phyloP scores from a whole-genome alignment of 2,113 vertebrate genomes.

The Ciconia boyciana region DNA sequence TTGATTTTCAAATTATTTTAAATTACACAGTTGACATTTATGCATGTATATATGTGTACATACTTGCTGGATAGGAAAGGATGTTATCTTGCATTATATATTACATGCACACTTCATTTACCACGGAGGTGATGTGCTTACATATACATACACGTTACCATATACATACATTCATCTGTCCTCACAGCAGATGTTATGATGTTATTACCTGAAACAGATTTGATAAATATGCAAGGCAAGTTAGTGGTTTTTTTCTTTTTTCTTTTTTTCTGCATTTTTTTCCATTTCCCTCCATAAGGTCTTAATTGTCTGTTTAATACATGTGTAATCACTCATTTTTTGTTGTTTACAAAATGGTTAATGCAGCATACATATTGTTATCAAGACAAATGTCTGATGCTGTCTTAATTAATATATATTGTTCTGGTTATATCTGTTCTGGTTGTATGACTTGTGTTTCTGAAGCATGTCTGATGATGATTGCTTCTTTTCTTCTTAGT shows the following conservation, averaged over 20 bases:
- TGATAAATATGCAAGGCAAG: neutral
- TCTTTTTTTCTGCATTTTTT: neutral
- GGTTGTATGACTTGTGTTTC: neutral
- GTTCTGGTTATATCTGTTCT: neutral
- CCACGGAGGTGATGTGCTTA: neutral
- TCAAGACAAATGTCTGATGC: neutral
- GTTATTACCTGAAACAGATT: neutral
- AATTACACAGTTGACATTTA: constrained; percentile 43
- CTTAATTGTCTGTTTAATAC: neutral
- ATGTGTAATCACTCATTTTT: neutral
- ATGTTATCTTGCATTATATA: neutral
- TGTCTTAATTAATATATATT: constrained; percentile 1
- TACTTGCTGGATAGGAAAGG: neutral
- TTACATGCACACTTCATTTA: neutral
- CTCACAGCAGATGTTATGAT: neutral
- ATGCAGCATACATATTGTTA: neutral
- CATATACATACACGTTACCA: neutral
- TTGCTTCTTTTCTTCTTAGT: neutral
- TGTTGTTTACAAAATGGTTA: constrained; percentile 1
- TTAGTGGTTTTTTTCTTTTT: neutral
- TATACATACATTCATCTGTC: neutral
- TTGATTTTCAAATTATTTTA: constrained; percentile 41
- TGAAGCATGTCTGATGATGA: neutral
- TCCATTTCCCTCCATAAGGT: neutral
- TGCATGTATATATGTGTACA: constrained; percentile 14